A percentile compares a stretch with the other conserved stretches of the same genome.
Evolutionary conservation across 64 coral and sea anemone genomes (phyloP).

Genomic region (Dendronephthya gigantea): DNA sequence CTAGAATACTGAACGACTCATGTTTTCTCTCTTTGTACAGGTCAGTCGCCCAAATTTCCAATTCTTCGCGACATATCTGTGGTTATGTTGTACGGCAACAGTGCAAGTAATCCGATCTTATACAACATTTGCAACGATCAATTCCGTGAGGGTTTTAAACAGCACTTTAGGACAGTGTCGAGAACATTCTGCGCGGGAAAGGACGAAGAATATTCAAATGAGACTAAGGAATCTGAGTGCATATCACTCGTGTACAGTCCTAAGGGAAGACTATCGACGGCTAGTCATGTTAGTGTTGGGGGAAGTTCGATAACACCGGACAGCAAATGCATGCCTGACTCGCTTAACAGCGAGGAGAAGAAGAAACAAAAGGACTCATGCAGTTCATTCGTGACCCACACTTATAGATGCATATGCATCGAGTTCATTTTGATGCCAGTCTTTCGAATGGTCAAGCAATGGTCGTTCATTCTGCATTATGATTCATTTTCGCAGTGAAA

Average conservation of each 20-base stretch:
- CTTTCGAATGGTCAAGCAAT: too few relatives aligned
- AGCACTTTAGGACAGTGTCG: neutral
- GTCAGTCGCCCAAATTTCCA: neutral
- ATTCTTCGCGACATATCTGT: neutral
- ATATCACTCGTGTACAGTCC: neutral
- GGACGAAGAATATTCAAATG: neutral
- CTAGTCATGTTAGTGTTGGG: neutral
- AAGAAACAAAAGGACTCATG: neutral
- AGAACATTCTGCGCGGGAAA: neutral
- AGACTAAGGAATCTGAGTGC: neutral
- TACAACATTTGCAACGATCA: constrained; percentile 11
- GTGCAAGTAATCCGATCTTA: constrained; percentile 2
- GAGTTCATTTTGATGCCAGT: too few relatives aligned
- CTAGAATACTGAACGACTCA: too few relatives aligned
- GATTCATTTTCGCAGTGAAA: too few relatives aligned
- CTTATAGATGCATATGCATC: too few relatives aligned
- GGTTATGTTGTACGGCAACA: constrained; percentile 1
- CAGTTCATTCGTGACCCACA: neutral
- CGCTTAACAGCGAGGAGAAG: neutral
- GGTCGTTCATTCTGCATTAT: too few relatives aligned
- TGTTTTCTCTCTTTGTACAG: neutral
- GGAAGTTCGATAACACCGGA: neutral
- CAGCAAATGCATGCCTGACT: neutral
- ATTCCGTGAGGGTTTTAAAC: neutral
- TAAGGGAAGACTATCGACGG: neutral